phyloP scores from a whole-genome alignment of 2,888 invertebrate genomes.

The Pheosia tremula region DNA sequence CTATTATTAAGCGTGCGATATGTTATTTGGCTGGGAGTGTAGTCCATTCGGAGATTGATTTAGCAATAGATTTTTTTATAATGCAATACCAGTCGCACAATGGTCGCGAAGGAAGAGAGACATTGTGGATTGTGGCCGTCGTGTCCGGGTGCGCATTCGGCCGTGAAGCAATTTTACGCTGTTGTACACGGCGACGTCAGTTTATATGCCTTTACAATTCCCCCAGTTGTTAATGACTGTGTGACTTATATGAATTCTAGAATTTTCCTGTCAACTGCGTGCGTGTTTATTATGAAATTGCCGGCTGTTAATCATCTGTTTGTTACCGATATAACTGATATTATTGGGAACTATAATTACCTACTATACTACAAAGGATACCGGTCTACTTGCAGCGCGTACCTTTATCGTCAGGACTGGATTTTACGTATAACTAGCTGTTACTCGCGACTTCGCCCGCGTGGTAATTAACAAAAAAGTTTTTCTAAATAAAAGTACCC shows the following conservation, averaged over 20 bases:
- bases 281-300: slow-evolving; percentile 13
- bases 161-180: slow-evolving; percentile 70
- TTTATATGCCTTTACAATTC: slow-evolving; percentile 48
- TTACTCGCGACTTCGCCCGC: no score
- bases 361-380: no score
- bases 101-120: slow-evolving; percentile 62
- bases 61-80: slow-evolving; percentile 46
- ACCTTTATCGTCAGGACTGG: no score
- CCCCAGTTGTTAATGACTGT: slow-evolving; percentile 33
- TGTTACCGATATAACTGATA: not conserved
- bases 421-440: no score
- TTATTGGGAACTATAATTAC: no score
- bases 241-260: slow-evolving; percentile 38
- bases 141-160: slow-evolving; percentile 61
- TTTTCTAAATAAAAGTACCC: no score
- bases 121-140: slow-evolving; percentile 39
- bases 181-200: slow-evolving; percentile 58
- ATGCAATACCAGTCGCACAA: slow-evolving; percentile 54
- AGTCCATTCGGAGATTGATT: slow-evolving; percentile 32
- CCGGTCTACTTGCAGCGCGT: no score
- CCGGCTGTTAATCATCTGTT: slow-evolving; percentile 17
- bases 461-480: no score
- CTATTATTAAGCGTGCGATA: no score
- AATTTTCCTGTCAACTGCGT: slow-evolving; percentile 23
- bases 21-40: slow-evolving; percentile 24